A percentile compares a stretch with the other conserved stretches of the same genome.
These are phyloP conservation scores for Perca schrenkii DNA, from an alignment of 2,113 vertebrate species.

Conservation along the genomic window DNA sequence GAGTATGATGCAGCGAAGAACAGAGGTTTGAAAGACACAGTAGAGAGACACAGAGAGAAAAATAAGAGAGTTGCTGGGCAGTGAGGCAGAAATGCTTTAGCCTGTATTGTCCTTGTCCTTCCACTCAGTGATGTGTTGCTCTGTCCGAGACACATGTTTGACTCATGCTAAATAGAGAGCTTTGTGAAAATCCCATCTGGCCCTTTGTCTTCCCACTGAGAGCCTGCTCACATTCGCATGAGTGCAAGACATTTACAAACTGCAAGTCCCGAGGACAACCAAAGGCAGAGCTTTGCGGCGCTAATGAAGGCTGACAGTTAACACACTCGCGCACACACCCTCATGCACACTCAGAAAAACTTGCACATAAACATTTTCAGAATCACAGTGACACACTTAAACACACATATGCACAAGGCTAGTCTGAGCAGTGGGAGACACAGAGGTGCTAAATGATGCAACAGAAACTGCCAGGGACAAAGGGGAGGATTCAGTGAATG, in stretches of 20 bases:
- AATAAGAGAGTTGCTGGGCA: constrained; percentile 13
- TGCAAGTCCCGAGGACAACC: constrained; percentile 34
- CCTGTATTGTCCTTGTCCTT: constrained; percentile 52
- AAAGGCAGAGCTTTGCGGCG: constrained; percentile 28
- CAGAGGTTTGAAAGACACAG: constrained; percentile 15
- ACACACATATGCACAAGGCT: constrained; percentile 37
- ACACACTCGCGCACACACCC: constrained; percentile 40
- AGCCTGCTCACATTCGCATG: constrained; percentile 46
- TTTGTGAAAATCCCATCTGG: constrained; percentile 67
- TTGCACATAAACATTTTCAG: constrained; percentile 27
- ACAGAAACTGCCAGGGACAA: constrained; percentile 31
- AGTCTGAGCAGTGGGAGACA: constrained; percentile 24
- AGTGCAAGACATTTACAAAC: constrained; percentile 44
- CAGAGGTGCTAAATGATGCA: constrained; percentile 58
- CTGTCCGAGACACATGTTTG: constrained; percentile 58
- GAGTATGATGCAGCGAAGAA: neutral
- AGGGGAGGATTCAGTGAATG: constrained; percentile 6
- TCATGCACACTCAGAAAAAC: constrained; percentile 19
- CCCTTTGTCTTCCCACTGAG: constrained; percentile 54
- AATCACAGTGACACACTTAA: constrained; percentile 41
- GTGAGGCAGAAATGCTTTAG: constrained; percentile 37
- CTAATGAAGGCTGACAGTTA: constrained; percentile 51
- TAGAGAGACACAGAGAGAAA: constrained; percentile 14
- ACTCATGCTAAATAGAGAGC: constrained; percentile 59
- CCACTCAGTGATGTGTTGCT: constrained; percentile 42